phyloP scores from a whole-genome alignment of 2,888 invertebrate genomes.

The Prenolepis imparis region DNA sequence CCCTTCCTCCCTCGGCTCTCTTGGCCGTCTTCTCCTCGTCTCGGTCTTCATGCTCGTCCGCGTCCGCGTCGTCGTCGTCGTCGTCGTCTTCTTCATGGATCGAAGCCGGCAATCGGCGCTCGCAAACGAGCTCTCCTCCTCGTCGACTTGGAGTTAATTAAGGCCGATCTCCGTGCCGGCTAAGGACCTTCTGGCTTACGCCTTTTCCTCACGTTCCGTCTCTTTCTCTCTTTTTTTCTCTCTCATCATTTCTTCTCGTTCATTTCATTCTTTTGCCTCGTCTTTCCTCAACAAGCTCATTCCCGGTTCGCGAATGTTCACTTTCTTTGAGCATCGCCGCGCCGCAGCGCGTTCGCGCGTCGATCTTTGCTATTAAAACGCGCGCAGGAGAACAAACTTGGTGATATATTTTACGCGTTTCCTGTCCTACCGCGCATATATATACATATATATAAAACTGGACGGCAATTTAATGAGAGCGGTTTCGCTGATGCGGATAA shows the following conservation, averaged over 20 bases:
- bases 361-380: conserved; percentile 60
- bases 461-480: conserved; percentile 40
- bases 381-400: conserved; percentile 69
- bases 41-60: conserved; percentile 42
- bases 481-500: conserved; percentile 28
- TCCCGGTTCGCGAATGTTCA: conserved; percentile 48
- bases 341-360: conserved; percentile 52
- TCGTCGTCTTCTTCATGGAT: conserved; percentile 50
- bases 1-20: conserved; percentile 25
- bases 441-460: conserved; percentile 11
- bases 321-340: conserved; percentile 62
- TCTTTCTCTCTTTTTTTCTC: conserved; percentile 46
- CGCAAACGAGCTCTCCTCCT: conserved; percentile 78
- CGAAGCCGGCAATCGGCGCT: conserved; percentile 66
- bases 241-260: conserved; percentile 40
- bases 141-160: conserved; percentile 79
- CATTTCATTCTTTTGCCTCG: conserved; percentile 24
- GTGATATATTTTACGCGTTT: conserved; percentile 60
- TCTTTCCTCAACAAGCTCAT: conserved; percentile 27
- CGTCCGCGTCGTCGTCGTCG: conserved; percentile 40
- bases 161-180: conserved; percentile 67
- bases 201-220: conserved; percentile 63
- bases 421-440: conserved; percentile 36
- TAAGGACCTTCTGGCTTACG: conserved; percentile 79
- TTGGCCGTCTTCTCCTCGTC: conserved; percentile 48